Evolutionary conservation across 2,113 vertebrate genomes (phyloP).

Genomic region (Manacus vitellinus): DNA sequence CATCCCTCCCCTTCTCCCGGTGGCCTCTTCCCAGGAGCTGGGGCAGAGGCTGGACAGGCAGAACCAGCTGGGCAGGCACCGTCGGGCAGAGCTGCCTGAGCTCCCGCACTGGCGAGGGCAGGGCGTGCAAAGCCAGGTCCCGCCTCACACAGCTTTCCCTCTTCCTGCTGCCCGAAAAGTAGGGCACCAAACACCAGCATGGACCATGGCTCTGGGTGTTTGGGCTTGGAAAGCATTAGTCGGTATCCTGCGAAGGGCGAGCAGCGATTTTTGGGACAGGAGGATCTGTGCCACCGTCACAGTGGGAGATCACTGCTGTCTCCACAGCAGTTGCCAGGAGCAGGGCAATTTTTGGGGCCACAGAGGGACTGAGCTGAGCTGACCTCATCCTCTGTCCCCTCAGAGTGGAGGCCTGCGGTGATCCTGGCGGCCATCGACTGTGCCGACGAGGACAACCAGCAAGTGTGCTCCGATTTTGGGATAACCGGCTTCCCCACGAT

Average conservation of each 20-base stretch:
- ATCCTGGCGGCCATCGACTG: slow-evolving; percentile 71
- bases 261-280: accelerated
- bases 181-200: not conserved
- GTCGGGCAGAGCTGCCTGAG: not conserved
- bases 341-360: accelerated
- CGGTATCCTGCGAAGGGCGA: accelerated
- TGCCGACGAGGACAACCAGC: slow-evolving; percentile 59
- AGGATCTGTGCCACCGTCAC: accelerated
- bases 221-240: accelerated
- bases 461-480: slow-evolving; percentile 65
- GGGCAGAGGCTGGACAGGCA: slow-evolving; percentile 1
- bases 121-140: not conserved
- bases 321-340: accelerated
- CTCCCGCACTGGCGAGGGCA: not conserved
- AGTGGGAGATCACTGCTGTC: not conserved
- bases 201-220: accelerated
- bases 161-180: not conserved
- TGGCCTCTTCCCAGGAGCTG: not conserved
- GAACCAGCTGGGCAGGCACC: slow-evolving; percentile 12
- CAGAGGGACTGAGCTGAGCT: not conserved
- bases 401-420: slow-evolving; percentile 75
- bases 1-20: not conserved
- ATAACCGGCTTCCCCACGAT: slow-evolving; percentile 72
- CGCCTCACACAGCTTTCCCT: not conserved
- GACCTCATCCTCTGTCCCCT: not conserved